Evolutionary conservation across 2,797 vertebrate genomes (phyloP).

Genomic region (Cetoscarus ocellatus): DNA sequence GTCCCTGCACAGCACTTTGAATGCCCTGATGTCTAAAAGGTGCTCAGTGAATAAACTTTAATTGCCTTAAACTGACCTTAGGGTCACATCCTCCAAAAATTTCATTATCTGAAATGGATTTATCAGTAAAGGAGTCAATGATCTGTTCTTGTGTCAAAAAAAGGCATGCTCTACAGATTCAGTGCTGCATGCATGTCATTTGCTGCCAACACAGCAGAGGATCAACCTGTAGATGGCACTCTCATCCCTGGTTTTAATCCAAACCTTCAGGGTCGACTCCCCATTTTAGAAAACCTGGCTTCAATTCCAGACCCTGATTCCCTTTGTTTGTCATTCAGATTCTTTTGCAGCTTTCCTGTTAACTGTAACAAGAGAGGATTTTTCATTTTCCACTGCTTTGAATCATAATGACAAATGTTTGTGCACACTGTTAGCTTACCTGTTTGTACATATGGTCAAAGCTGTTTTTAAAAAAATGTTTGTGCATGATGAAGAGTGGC

Average conservation of each 20-base stretch:
- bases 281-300: slow-evolving; percentile 62
- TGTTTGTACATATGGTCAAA: slow-evolving; percentile 61
- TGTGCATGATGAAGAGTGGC: slow-evolving; percentile 71
- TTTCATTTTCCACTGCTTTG: slow-evolving; percentile 8
- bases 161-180: slow-evolving; percentile 21
- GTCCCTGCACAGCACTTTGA: no score
- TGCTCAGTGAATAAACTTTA: no score
- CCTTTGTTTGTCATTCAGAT: slow-evolving; percentile 61
- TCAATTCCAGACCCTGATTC: slow-evolving; percentile 52
- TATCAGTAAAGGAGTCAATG: slow-evolving; percentile 35
- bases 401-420: slow-evolving; percentile 20
- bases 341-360: slow-evolving; percentile 40
- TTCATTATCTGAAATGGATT: slow-evolving; percentile 9
- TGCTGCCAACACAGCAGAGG: slow-evolving; percentile 28
- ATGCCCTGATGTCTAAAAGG: no score
- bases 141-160: slow-evolving; percentile 15
- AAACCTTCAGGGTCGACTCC: slow-evolving; percentile 64
- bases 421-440: slow-evolving; percentile 21
- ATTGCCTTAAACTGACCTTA: background rate
- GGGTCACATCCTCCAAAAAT: slow-evolving; percentile 15
- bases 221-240: slow-evolving; percentile 82
- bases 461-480: slow-evolving; percentile 60
- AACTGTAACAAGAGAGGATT: slow-evolving; percentile 15
- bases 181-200: slow-evolving; percentile 27
- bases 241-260: slow-evolving; percentile 74